phyloP scores from a whole-genome alignment of 2,797 vertebrate genomes.

The Alca torda region DNA sequence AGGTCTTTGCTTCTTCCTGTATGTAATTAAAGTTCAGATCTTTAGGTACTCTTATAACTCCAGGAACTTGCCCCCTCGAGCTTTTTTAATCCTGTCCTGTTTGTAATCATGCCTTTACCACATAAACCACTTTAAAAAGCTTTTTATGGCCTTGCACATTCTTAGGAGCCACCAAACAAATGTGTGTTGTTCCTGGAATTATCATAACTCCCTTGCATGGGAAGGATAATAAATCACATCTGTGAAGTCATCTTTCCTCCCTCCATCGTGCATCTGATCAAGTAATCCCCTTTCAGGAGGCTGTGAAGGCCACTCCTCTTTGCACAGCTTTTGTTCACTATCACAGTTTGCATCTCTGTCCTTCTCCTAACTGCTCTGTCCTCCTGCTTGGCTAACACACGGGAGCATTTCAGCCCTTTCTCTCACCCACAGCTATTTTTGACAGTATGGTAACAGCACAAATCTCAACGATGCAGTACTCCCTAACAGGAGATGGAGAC shows the following conservation, averaged over 20 bases:
- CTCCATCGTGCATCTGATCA: not conserved
- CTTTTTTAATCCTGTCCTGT: not conserved
- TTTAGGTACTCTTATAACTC: not conserved
- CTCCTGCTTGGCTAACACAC: not conserved
- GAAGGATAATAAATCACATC: constrained; percentile 6
- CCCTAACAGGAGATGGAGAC: constrained; percentile 19
- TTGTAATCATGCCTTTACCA: constrained; percentile 18
- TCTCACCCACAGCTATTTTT: not conserved
- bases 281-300: not conserved
- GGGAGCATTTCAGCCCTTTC: not conserved
- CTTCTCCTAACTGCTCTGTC: not conserved
- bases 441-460: not conserved
- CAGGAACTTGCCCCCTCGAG: not conserved
- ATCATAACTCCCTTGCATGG: not conserved
- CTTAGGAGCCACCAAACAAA: not conserved
- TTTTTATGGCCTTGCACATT: not conserved
- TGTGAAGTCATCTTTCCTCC: not conserved
- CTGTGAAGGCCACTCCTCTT: not conserved
- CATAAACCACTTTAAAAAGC: not conserved
- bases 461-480: not conserved
- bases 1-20: not conserved
- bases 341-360: not conserved
- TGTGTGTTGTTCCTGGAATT: not conserved
- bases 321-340: not conserved
- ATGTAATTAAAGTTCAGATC: constrained; percentile 3